These are phyloP conservation scores for Parauchenoglanis punctatus DNA, from an alignment of 2,797 vertebrate species.

Conservation along the genomic window DNA sequence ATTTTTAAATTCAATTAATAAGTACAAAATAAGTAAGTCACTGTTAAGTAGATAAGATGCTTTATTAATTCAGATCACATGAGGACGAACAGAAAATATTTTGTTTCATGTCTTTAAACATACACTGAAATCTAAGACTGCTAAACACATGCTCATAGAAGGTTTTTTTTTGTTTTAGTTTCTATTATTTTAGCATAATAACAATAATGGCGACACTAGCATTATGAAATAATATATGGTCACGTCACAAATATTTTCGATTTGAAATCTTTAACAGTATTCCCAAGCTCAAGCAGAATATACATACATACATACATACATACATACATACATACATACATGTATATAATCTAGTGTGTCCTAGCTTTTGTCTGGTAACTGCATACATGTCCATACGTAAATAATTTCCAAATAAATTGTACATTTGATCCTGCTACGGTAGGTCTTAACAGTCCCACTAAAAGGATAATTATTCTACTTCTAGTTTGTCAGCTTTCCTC, in stretches of 20 bases:
- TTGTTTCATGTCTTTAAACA: background rate
- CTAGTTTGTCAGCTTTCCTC: slow-evolving; percentile 70
- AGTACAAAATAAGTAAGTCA: background rate
- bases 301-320: too few species aligned
- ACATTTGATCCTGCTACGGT: slow-evolving; percentile 6
- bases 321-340: too few species aligned
- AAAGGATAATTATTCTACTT: slow-evolving; percentile 61
- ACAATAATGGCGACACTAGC: background rate
- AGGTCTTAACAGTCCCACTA: background rate
- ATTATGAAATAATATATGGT: background rate
- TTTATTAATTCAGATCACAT: background rate
- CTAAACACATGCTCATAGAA: background rate
- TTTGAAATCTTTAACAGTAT: background rate
- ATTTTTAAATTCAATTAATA: background rate
- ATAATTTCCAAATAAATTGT: background rate
- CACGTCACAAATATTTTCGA: background rate
- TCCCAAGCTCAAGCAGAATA: background rate
- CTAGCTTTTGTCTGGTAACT: too few species aligned
- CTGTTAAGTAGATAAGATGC: background rate
- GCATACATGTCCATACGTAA: too few species aligned
- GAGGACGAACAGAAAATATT: background rate
- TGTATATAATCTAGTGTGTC: too few species aligned
- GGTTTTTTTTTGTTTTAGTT: background rate
- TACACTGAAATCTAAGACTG: background rate
- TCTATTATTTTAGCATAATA: background rate